Conservation (phyloP, 2,888 invertebrate species). For the Thumatha senex region DNA sequence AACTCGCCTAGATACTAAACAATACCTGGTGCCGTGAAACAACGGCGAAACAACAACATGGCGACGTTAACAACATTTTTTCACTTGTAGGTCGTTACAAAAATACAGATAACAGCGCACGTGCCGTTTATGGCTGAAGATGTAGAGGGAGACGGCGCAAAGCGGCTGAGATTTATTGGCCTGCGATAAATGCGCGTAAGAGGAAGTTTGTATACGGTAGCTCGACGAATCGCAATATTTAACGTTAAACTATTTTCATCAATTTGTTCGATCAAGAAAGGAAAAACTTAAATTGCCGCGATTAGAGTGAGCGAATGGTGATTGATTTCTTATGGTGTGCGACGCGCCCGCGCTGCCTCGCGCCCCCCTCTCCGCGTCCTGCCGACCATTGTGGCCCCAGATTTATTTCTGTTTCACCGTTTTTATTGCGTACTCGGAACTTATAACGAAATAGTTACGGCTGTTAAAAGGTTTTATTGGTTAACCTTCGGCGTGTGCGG, state of each 20-base stretch:
- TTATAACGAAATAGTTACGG: conserved; percentile 82
- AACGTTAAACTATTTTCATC: conserved; percentile 73
- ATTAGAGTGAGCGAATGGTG: conserved; percentile 66
- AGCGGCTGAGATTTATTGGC: conserved; percentile 71
- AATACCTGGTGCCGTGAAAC: conserved; percentile 47
- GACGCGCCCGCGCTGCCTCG: conserved; percentile 39
- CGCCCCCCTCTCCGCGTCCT: conserved; percentile 11
- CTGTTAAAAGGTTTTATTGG: conserved; percentile 84
- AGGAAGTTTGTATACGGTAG: conserved; percentile 65
- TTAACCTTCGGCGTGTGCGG: conserved; percentile 80
- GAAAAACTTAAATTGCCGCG: conserved; percentile 75
- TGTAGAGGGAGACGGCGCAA: conserved; percentile 65
- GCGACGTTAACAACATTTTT: conserved; percentile 62
- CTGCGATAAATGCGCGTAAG: conserved; percentile 62
- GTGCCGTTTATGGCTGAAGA: conserved; percentile 72
- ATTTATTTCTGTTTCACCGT: conserved; percentile 79
- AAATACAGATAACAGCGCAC: conserved; percentile 68
- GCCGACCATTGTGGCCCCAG: conserved; percentile 65
- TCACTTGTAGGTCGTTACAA: conserved; percentile 64
- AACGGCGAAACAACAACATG: conserved; percentile 51
- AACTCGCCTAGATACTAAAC: conserved; percentile 43
- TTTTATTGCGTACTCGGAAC: conserved; percentile 82
- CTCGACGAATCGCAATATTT: conserved; percentile 65
- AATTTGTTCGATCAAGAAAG: conserved; percentile 69
- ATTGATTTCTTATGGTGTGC: conserved; percentile 65